These are phyloP conservation scores for Scaptomyza graminum DNA, from an alignment of 1,140 invertebrate species.

Conservation along the genomic window DNA sequence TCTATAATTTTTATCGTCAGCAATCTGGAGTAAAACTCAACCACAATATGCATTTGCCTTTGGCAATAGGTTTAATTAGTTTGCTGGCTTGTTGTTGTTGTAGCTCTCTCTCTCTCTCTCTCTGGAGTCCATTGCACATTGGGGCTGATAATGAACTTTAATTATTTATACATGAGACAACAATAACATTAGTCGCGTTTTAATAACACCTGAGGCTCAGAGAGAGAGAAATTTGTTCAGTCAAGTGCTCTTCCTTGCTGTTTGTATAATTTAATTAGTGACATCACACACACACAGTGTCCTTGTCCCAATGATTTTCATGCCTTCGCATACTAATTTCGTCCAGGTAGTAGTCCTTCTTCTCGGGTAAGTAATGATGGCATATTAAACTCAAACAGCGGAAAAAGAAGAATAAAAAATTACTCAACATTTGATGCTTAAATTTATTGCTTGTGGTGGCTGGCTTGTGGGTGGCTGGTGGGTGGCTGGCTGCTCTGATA, in stretches of 20 bases:
- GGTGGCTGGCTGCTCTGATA: constrained; percentile 39
- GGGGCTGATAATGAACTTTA: constrained; percentile 38
- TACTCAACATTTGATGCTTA: constrained; percentile 74
- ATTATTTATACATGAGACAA: constrained; percentile 45
- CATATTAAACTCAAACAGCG: constrained; percentile 51
- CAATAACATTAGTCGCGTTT: constrained; percentile 56
- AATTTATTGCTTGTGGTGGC: constrained; percentile 64
- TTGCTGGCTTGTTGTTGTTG: background rate
- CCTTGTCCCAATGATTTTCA: constrained; percentile 75
- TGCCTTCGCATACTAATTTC: constrained; percentile 74
- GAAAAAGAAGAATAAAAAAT: constrained; percentile 56
- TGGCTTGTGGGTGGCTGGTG: constrained; percentile 2
- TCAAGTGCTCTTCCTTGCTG: constrained; percentile 40
- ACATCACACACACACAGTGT: constrained; percentile 61
- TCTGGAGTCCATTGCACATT: constrained; percentile 29
- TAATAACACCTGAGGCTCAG: too few relatives aligned
- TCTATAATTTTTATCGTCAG: constrained; percentile 78
- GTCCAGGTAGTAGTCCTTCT: constrained; percentile 35
- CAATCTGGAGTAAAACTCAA: constrained; percentile 50
- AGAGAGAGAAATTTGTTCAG: constrained; percentile 2
- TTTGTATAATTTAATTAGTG: constrained; percentile 76
- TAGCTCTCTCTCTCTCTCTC: background rate
- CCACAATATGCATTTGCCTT: constrained; percentile 48
- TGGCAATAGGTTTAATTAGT: constrained; percentile 58
- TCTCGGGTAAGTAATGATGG: constrained; percentile 60